Percentiles rank a stretch among this genome's conserved stretches.
phyloP scores from a whole-genome alignment of 2,113 vertebrate genomes.

The Corythaixoides concolor region DNA sequence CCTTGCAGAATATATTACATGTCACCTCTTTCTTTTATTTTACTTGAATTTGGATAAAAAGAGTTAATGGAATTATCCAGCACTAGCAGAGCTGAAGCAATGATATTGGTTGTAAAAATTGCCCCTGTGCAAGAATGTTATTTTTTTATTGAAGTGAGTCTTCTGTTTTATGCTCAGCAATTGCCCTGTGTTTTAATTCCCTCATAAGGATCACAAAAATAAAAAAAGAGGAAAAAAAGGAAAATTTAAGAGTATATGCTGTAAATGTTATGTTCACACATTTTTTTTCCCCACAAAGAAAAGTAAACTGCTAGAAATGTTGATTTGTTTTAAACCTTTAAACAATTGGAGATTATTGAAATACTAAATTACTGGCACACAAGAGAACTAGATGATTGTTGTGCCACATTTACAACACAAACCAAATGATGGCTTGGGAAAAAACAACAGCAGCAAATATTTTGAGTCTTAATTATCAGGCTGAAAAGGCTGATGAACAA shows the following conservation, averaged over 20 bases:
- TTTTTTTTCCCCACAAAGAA: conserved; percentile 24
- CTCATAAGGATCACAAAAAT: background rate
- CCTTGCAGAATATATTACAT: background rate
- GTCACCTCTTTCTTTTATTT: background rate
- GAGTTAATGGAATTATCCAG: background rate
- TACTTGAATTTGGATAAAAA: background rate
- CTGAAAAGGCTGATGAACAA: conserved; percentile 55
- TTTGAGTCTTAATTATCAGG: conserved; percentile 59
- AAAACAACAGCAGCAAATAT: conserved; percentile 52
- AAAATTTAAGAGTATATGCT: background rate
- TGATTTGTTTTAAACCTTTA: conserved; percentile 66
- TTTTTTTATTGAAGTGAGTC: conserved; percentile 1
- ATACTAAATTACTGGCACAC: conserved; percentile 60
- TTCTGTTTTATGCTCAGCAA: background rate
- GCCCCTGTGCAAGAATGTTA: background rate
- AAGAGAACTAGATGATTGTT: conserved; percentile 58
- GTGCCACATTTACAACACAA: conserved; percentile 51
- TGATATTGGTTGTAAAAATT: background rate
- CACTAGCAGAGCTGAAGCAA: background rate
- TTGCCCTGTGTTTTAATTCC: conserved; percentile 33
- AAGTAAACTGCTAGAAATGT: conserved; percentile 37
- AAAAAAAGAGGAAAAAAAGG: background rate
- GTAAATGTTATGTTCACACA: conserved; percentile 18
- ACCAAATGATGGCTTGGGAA: conserved; percentile 55
- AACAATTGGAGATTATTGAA: conserved; percentile 53